A percentile compares a stretch with the other conserved stretches of the same genome.
Evolutionary conservation across 2,113 vertebrate species (phyloP).

Genomic region (Lanius ludovicianus): DNA sequence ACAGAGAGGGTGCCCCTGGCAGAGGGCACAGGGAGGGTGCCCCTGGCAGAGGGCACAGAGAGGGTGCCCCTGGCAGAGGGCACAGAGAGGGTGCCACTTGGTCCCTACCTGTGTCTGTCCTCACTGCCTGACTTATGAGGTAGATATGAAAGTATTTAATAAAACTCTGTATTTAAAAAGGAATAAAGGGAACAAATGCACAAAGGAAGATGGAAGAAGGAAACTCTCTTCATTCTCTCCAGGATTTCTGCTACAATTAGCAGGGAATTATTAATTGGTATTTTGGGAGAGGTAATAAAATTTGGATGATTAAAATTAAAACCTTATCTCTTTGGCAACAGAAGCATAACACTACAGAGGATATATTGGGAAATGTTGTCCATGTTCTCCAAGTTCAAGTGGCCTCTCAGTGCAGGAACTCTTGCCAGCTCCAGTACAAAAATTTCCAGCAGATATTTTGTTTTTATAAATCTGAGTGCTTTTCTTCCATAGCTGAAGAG

Average conservation of each 20-base stretch:
- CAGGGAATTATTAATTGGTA: not conserved
- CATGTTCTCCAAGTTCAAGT: not conserved
- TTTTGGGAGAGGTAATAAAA: slow-evolving; percentile 3
- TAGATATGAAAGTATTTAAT: not conserved
- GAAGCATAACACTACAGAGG: not conserved
- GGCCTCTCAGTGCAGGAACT: not conserved
- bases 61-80: not conserved
- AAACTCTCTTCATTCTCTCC: not conserved
- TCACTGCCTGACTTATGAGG: not conserved
- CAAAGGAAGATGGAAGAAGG: not conserved
- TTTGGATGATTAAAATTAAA: not conserved
- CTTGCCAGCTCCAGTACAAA: not conserved
- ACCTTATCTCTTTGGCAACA: not conserved
- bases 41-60: not conserved
- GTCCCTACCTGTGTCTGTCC: not conserved
- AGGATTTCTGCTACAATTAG: not conserved
- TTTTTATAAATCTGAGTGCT: not conserved
- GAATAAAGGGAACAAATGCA: not conserved
- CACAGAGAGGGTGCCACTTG: not conserved
- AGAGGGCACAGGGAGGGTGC: not conserved
- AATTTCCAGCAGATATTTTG: not conserved
- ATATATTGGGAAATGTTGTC: not conserved
- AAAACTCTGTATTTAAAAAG: not conserved
- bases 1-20: not conserved
- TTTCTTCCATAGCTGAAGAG: not conserved